A percentile compares a stretch with the other conserved stretches of the same genome.
phyloP scores from a whole-genome alignment of 2,888 invertebrate species.

The Folsomia manolachei region DNA sequence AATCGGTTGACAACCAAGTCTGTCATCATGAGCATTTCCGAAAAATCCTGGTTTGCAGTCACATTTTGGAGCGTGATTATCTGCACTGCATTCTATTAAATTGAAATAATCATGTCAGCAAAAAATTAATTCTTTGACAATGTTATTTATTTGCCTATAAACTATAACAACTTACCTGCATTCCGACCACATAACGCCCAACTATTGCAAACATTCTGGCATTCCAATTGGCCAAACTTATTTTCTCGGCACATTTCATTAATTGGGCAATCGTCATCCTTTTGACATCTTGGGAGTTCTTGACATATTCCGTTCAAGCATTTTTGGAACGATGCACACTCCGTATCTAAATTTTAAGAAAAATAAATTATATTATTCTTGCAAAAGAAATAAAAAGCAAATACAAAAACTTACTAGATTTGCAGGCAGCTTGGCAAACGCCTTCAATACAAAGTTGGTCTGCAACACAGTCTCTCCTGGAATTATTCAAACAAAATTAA shows the following conservation, averaged over 20 bases:
- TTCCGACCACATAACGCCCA: constrained; percentile 64
- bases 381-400: background rate
- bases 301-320: constrained; percentile 81
- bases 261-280: constrained; percentile 68
- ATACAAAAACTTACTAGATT: constrained; percentile 53
- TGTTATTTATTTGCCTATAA: background rate
- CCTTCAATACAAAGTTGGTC: constrained; percentile 82
- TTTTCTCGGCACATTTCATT: constrained; percentile 71
- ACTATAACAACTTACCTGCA: constrained; percentile 52
- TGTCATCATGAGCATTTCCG: constrained; percentile 69
- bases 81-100: constrained; percentile 64
- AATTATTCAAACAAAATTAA: no score
- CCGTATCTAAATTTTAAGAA: constrained; percentile 59
- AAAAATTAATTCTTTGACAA: constrained; percentile 1
- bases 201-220: constrained; percentile 71
- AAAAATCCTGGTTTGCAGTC: constrained; percentile 74
- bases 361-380: no score
- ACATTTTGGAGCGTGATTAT: constrained; percentile 72
- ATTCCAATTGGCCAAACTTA: constrained; percentile 69
- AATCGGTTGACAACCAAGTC: constrained; percentile 73
- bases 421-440: constrained; percentile 80
- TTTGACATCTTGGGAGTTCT: constrained; percentile 73
- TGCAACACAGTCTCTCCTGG: constrained; percentile 71
- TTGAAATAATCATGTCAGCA: background rate
- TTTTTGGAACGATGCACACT: constrained; percentile 80